A percentile compares a stretch with the other conserved stretches of the same genome.
These are phyloP conservation scores for Calliopsis andreniformis DNA, from an alignment of 1,140 invertebrate species.

Conservation along the genomic window DNA sequence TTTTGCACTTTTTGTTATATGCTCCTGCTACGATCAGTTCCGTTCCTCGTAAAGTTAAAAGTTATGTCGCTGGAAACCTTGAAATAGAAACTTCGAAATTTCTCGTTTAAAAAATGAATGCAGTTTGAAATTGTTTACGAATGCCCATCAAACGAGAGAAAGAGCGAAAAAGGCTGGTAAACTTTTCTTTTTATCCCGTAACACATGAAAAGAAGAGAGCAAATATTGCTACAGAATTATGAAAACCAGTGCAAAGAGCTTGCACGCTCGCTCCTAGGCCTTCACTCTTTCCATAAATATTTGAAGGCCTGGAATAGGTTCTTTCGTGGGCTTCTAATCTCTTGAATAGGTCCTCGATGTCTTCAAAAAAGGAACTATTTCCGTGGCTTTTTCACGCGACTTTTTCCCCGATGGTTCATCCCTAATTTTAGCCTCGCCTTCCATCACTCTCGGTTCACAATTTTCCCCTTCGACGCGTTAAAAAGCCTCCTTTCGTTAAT, in stretches of 20 bases:
- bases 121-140: neutral
- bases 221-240: slow-evolving; percentile 9
- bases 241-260: slow-evolving; percentile 13
- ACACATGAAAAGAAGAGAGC: neutral
- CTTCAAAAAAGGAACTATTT: slow-evolving; percentile 34
- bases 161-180: neutral
- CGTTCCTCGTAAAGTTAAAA: too few relatives aligned
- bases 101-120: neutral
- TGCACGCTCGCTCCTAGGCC: neutral
- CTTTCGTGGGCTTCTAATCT: slow-evolving; percentile 35
- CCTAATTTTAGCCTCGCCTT: slow-evolving; percentile 45
- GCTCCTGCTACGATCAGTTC: too few relatives aligned
- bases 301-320: slow-evolving; percentile 26
- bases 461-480: slow-evolving; percentile 13
- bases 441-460: slow-evolving; percentile 5
- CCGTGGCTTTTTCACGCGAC: slow-evolving; percentile 42
- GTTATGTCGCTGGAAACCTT: too few relatives aligned
- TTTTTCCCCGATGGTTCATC: neutral
- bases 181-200: neutral
- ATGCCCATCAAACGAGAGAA: neutral
- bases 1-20: too few relatives aligned
- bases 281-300: slow-evolving; percentile 16
- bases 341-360: slow-evolving; percentile 16
- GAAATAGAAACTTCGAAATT: neutral
- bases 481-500: neutral